Evolutionary conservation across 1,140 invertebrate genomes (phyloP), one percentile per base, ranked within the genome.

Genomic region (Brachionus asplanchnoidis): DNA sequence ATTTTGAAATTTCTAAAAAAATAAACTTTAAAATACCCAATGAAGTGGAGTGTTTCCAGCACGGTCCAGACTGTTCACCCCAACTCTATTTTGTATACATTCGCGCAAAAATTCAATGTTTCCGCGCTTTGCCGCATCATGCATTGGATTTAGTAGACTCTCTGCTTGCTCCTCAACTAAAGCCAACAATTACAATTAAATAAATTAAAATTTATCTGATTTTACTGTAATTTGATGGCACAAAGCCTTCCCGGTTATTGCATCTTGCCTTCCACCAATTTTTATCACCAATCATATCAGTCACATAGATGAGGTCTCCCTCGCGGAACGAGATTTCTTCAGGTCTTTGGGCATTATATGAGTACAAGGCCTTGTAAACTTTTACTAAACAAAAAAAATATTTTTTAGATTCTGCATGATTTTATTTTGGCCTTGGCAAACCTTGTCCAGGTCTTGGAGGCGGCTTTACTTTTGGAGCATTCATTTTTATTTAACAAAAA

Each of bases 31-130:
- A 14, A n/a, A 36, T 73, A 73, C 68, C 77, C 77, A 91, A 87
- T 93, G 93, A 2, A 93, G 88, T 14, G 93, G 92, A 70, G 92
- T 93, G 87, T 93, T 93, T 9, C 92, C 91, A 86, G 92, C 91
- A 92, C 42, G 28, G 40, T 85, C 50, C 8, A 46, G 46, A 42
- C 44, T 80, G 32, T 82, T 82, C 53, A 82, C 60, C 11, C 50
- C 32, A 20, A 80, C 77, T 20, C 42, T 60, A 42, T 80, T 80
- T 42, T 60, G 26, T 17, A 80, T 36, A 17, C 50, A 80, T 60
- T 80, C 50, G 20, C 60, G 26, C 28, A 80, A 17, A 80, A 80
- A 80, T 3, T 80, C 77, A 2, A 80, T 36, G 23, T 80, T 80
- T 60, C 77, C 77, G 32, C 77, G 77, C 5, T 80, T 80, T 3